A percentile compares a stretch with the other conserved stretches of the same genome.
Evolutionary conservation across 2,113 vertebrate genomes (phyloP).

Genomic region (Prolemur simus): DNA sequence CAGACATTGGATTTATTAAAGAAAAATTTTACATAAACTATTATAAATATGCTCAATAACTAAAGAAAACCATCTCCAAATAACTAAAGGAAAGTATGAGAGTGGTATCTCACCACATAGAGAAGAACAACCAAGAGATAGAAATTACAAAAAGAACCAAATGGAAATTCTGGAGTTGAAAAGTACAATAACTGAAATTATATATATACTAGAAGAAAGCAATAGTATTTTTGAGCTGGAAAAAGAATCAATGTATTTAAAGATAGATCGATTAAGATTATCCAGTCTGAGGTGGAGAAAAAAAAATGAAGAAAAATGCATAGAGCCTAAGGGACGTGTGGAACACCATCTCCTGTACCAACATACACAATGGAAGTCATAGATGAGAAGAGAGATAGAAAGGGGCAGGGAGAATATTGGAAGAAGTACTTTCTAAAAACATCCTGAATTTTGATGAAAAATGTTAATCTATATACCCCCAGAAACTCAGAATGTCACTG

Average conservation of each 20-base stretch:
- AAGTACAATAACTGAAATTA: background rate
- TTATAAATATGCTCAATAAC: background rate
- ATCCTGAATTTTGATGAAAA: background rate
- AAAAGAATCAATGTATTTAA: background rate
- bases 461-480: background rate
- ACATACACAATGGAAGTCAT: background rate
- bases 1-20: background rate
- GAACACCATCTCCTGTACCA: background rate
- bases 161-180: background rate
- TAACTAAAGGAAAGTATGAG: background rate
- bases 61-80: background rate
- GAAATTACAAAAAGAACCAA: background rate
- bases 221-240: background rate
- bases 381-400: background rate
- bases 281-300: background rate
- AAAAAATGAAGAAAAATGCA: background rate
- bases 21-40: background rate
- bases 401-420: no score
- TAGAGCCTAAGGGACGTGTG: background rate
- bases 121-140: background rate
- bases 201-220: background rate
- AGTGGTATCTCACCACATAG: background rate
- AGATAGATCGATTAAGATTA: background rate
- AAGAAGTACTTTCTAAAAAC: no score
- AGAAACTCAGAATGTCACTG: background rate